phyloP scores from a whole-genome alignment of 2,797 vertebrate genomes.

The Syngnathus rostellatus region DNA sequence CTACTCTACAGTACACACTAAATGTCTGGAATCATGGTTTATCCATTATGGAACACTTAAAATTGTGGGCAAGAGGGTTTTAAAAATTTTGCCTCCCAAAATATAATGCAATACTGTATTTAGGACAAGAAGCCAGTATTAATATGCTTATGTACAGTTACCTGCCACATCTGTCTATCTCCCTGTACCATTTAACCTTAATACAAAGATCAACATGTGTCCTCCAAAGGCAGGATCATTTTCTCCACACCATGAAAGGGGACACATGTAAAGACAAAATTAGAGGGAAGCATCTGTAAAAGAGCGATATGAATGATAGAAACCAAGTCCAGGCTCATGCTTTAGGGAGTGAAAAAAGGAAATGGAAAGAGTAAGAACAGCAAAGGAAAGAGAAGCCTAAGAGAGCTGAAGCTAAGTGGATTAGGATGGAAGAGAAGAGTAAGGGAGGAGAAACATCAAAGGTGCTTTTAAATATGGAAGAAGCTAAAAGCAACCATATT shows the following conservation, averaged over 20 bases:
- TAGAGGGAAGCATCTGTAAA: background rate
- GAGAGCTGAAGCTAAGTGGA: slow-evolving; percentile 11
- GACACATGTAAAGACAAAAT: background rate
- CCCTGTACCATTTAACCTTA: background rate
- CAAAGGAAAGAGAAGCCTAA: background rate
- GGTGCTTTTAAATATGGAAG: background rate
- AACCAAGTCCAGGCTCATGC: background rate
- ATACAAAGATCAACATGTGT: background rate
- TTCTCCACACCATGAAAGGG: background rate
- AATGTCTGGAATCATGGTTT: too few relatives aligned
- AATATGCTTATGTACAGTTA: background rate
- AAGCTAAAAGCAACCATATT: background rate
- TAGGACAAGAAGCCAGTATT: too few relatives aligned
- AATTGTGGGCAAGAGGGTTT: too few relatives aligned
- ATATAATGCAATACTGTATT: too few relatives aligned
- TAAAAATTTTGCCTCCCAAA: too few relatives aligned
- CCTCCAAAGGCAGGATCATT: background rate
- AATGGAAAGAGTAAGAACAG: background rate
- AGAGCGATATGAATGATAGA: background rate
- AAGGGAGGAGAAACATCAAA: slow-evolving; percentile 8
- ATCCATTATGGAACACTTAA: too few relatives aligned
- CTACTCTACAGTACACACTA: too few relatives aligned
- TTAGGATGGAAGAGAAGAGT: slow-evolving; percentile 7
- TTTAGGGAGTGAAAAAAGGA: background rate
- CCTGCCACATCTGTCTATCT: background rate